Conservation (phyloP, 2,888 invertebrate species). For the Drosophila subquinaria region DNA sequence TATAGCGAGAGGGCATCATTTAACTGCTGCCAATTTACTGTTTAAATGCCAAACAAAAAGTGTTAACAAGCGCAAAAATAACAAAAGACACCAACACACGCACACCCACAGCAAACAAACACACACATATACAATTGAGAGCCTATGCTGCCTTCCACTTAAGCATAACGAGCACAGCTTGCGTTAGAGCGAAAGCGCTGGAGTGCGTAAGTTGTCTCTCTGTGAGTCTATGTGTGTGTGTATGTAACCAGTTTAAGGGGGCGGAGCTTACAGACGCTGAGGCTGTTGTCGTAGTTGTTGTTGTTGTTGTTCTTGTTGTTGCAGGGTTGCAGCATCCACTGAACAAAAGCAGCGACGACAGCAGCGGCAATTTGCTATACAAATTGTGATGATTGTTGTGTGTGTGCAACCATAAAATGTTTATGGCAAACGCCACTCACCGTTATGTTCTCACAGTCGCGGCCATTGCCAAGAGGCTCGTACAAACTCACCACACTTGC, state of each 20-base stretch:
- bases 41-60: constrained; percentile 85
- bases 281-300: constrained; percentile 10
- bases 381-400: neutral
- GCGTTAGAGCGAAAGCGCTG: constrained; percentile 52
- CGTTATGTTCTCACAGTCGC: constrained; percentile 57
- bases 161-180: constrained; percentile 1
- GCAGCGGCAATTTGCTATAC: constrained; percentile 14
- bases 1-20: constrained; percentile 67
- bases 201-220: constrained; percentile 31
- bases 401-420: constrained; percentile 52
- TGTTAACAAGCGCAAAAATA: constrained; percentile 73
- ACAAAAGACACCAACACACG: constrained; percentile 66
- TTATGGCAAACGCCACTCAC: constrained; percentile 56
- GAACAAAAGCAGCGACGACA: constrained; percentile 18
- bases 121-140: constrained; percentile 2
- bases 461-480: constrained; percentile 59
- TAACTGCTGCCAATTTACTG: constrained; percentile 85
- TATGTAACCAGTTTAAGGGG: constrained; percentile 70
- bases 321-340: constrained; percentile 63
- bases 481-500: constrained; percentile 54
- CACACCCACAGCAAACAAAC: constrained; percentile 14
- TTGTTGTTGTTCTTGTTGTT: constrained; percentile 18
- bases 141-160: constrained; percentile 18
- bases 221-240: constrained; percentile 1
- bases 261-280: constrained; percentile 65